Conservation (phyloP, 2,113 vertebrate genomes). For the Sarotherodon lohbergeri region DNA sequence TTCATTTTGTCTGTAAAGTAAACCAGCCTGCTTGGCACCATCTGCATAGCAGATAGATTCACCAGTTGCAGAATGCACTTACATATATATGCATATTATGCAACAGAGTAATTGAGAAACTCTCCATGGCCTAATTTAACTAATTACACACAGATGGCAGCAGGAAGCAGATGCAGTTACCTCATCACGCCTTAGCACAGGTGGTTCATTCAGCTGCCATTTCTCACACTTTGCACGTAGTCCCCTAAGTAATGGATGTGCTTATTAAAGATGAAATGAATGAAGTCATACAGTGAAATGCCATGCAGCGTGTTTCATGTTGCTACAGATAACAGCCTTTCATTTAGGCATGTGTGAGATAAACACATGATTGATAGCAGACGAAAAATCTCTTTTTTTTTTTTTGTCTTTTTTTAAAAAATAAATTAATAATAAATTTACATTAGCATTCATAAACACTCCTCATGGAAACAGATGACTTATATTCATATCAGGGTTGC, state of each 20-base stretch:
- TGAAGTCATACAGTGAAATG: neutral
- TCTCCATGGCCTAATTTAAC: slow-evolving; percentile 44
- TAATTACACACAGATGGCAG: slow-evolving; percentile 63
- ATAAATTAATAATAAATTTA: neutral
- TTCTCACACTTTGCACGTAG: slow-evolving; percentile 23
- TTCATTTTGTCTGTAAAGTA: neutral
- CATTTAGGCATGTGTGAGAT: neutral
- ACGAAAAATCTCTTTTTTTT: neutral
- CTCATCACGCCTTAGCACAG: slow-evolving; percentile 39
- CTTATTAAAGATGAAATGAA: neutral
- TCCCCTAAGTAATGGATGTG: slow-evolving; percentile 10
- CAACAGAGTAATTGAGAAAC: neutral
- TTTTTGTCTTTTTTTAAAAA: neutral
- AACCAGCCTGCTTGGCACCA: neutral
- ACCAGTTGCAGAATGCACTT: neutral
- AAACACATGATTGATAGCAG: neutral
- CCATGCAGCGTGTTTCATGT: neutral
- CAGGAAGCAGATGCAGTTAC: slow-evolving; percentile 41
- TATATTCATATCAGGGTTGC: neutral
- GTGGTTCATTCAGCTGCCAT: slow-evolving; percentile 44
- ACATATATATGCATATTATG: neutral
- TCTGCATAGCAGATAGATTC: neutral
- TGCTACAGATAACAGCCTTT: neutral
- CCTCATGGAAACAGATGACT: neutral
- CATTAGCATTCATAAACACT: neutral